Evolutionary conservation across 1,140 invertebrate species (phyloP), one percentile per base, ranked within the genome.

Genomic region (Lucilia cuprina): DNA sequence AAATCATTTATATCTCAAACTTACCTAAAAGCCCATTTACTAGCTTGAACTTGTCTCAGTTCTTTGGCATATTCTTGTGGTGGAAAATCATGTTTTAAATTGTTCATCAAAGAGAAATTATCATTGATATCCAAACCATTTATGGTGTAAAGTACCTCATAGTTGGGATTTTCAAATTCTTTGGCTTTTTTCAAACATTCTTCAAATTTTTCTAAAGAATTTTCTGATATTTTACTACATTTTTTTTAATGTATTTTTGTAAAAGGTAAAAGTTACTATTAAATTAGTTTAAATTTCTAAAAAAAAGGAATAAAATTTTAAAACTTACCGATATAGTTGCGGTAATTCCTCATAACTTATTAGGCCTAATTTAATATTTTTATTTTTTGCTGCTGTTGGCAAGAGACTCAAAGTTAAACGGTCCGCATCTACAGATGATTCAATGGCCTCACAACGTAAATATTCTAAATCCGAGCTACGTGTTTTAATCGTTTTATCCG

Each of bases 101-200:
- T 94, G 85, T 93, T 91, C 93, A 97, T 96, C 84, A 97, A 93
- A 2, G 95, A 95, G 87, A 95, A 94, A 88, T 86, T 89, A 75
- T 89, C 88, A 41, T 89, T 86, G 0, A 88, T 86, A 30, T 91
- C 87, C 35, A 91, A 82, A 47, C 90, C 90, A 82, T 87, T 87
- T 0, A 89, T 21, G 21, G 88, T 85, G 78, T 87, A 89, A 14
- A 91, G 86, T 21, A 86, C 84, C 83, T 91, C 94, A 87, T 97
- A 95, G 92, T 96, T 96, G 60, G 96, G 96, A 93, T 98, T 98
- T 93, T 96, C 95, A 93, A 97, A 98, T 86, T 96, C 96, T 87
- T 95, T 92, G 88, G 96, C 96, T 92, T 95, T 95, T 92, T 95
- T 94, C 89, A 98, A 93, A 88, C 96, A 94, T 86, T 95, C 95